phyloP scores from a whole-genome alignment of 2,797 vertebrate species.

The Lophotriccus pileatus region DNA sequence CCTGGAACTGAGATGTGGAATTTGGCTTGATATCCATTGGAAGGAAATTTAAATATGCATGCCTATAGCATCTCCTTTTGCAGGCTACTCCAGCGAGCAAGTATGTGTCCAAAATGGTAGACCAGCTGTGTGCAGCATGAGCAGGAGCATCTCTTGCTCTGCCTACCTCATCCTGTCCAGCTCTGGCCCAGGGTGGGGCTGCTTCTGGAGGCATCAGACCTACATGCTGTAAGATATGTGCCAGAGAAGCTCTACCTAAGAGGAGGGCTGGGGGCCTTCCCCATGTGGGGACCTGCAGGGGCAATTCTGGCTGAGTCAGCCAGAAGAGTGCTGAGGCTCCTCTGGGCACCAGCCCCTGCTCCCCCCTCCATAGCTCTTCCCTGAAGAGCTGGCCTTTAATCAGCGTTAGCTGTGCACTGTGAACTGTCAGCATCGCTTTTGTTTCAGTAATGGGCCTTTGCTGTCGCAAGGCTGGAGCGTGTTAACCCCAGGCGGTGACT shows the following conservation, averaged over 20 bases:
- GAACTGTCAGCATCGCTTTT: background rate
- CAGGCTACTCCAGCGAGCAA: background rate
- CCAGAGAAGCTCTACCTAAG: background rate
- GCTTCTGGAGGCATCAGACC: background rate
- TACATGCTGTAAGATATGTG: accelerated
- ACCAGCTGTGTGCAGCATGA: background rate
- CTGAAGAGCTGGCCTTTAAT: background rate
- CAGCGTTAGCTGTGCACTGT: background rate
- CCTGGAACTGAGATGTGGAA: background rate
- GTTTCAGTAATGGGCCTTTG: background rate
- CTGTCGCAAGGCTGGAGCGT: background rate
- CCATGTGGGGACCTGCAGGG: accelerated
- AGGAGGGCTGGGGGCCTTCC: background rate
- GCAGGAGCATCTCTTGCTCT: background rate
- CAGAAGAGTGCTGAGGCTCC: background rate
- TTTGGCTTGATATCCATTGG: background rate
- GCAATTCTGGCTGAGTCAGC: background rate
- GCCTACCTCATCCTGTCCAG: background rate
- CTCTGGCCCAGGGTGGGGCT: background rate
- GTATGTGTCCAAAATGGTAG: background rate
- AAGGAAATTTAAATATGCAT: background rate
- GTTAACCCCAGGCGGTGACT: background rate
- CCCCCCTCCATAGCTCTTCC: background rate
- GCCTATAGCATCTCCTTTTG: background rate
- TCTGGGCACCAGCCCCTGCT: background rate